phyloP scores from a whole-genome alignment of 2,797 vertebrate species.

The Alectoris magna region DNA sequence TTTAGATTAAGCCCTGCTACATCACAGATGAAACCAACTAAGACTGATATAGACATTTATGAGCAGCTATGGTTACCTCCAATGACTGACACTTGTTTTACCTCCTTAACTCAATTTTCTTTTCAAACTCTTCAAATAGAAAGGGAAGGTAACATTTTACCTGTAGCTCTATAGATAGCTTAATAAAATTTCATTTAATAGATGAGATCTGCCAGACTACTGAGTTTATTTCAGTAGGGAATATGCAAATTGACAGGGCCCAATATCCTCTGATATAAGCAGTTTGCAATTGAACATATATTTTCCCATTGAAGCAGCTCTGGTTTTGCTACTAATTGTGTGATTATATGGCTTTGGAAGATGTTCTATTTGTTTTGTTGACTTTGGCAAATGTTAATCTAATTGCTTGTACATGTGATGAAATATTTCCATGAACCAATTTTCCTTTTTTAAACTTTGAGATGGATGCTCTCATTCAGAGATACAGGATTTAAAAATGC shows the following conservation, averaged over 20 bases:
- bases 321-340: background rate
- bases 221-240: background rate
- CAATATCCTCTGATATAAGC: background rate
- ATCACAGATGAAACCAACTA: constrained; percentile 19
- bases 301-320: background rate
- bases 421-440: background rate
- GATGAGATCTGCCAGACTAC: background rate
- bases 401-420: background rate
- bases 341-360: constrained; percentile 26
- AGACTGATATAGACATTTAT: constrained; percentile 49
- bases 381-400: background rate
- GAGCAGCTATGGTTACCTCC: constrained; percentile 20
- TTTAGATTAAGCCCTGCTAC: constrained; percentile 5
- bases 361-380: background rate
- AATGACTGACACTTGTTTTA: background rate
- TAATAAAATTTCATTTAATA: background rate
- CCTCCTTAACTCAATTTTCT: constrained; percentile 30
- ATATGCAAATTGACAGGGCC: background rate
- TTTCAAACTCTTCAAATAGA: background rate
- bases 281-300: background rate
- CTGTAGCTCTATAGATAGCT: background rate
- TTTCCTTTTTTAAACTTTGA: background rate
- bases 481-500: background rate
- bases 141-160: background rate
- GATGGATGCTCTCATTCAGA: background rate